These are phyloP conservation scores for Himalopsyche japonica DNA, from an alignment of 2,888 invertebrate species.

Conservation along the genomic window DNA sequence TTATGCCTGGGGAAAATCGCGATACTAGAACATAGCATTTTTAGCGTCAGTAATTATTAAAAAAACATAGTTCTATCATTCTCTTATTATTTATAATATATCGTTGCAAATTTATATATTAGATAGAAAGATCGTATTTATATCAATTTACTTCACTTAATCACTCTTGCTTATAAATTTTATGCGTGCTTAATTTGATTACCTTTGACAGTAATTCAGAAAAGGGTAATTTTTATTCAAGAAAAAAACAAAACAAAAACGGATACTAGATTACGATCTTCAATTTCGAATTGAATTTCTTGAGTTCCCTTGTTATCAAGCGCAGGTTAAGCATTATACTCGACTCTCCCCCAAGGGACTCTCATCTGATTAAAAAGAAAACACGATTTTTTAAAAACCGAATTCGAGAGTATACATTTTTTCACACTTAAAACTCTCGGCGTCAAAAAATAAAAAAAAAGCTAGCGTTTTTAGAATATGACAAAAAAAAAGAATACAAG, in stretches of 20 bases:
- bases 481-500: neutral
- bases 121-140: too few relatives aligned
- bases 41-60: too few relatives aligned
- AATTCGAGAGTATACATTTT: neutral
- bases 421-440: neutral
- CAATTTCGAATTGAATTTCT: neutral
- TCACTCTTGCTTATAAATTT: too few relatives aligned
- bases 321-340: neutral
- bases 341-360: neutral
- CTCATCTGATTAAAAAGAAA: neutral
- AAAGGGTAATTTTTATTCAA: neutral
- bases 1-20: too few relatives aligned
- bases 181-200: too few relatives aligned
- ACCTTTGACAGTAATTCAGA: too few relatives aligned
- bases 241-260: neutral
- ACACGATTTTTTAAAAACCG: neutral
- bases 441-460: neutral
- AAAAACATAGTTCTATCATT: too few relatives aligned
- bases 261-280: neutral
- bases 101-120: too few relatives aligned
- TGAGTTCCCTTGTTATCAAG: neutral
- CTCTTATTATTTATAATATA: too few relatives aligned
- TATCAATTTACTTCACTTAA: too few relatives aligned
- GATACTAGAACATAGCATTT: too few relatives aligned
- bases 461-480: neutral